Conservation (phyloP, 2,888 invertebrate genomes). For the Parthenolecanium corni region DNA sequence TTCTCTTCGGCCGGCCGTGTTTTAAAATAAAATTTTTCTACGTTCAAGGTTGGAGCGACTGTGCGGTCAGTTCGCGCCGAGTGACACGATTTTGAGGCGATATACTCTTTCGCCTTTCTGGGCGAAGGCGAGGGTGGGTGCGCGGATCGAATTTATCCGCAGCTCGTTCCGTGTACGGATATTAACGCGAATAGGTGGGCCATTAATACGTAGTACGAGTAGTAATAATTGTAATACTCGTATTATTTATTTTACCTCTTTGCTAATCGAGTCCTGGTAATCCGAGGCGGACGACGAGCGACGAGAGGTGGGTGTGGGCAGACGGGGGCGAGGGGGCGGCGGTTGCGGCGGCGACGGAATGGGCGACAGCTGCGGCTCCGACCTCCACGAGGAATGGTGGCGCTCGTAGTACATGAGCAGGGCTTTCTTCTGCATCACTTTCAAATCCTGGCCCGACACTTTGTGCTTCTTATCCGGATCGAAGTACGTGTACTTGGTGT, state of each 20-base stretch:
- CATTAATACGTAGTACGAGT: no score
- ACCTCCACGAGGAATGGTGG: constrained; percentile 50
- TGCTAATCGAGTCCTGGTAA: constrained; percentile 41
- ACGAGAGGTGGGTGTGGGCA: constrained; percentile 38
- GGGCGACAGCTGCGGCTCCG: constrained; percentile 47
- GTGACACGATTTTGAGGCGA: no score
- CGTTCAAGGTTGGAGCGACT: no score
- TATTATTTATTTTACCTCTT: constrained; percentile 31
- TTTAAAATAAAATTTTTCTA: no score
- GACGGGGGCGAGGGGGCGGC: constrained; percentile 34
- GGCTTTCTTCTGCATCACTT: constrained; percentile 72
- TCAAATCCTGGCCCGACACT: constrained; percentile 46
- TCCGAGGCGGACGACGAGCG: constrained; percentile 58
- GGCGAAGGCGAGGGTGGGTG: no score
- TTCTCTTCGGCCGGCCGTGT: no score
- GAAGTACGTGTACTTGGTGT: constrained; percentile 53
- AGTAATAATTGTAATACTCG: no score
- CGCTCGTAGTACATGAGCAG: constrained; percentile 68
- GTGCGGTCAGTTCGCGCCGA: no score
- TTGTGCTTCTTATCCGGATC: constrained; percentile 49
- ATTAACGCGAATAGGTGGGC: no score
- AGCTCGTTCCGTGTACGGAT: no score
- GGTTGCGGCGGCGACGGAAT: constrained; percentile 33
- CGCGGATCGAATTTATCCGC: no score
- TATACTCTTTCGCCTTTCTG: no score